These are phyloP conservation scores for Arion vulgaris DNA, from an alignment of 1,140 invertebrate species.

Conservation along the genomic window DNA sequence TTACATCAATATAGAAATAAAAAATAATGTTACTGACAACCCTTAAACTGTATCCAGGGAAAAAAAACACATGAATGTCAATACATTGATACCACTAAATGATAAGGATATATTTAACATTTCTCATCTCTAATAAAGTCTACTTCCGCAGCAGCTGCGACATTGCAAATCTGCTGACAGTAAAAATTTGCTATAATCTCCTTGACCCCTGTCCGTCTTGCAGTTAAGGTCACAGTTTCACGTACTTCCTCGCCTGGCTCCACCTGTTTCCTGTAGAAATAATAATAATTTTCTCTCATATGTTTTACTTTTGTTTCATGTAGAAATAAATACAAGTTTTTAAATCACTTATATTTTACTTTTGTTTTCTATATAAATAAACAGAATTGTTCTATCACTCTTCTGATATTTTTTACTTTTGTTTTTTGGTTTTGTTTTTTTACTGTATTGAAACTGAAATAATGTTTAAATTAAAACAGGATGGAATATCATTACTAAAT, in stretches of 20 bases:
- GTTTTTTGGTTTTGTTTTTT: too few species aligned
- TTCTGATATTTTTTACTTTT: too few species aligned
- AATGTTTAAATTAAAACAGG: too few species aligned
- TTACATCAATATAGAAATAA: too few species aligned
- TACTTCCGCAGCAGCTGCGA: conserved; percentile 61
- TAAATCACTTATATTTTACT: too few species aligned
- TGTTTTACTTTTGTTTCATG: too few species aligned
- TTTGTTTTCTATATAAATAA: too few species aligned
- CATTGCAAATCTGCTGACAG: conserved; percentile 65
- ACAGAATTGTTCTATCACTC: too few species aligned
- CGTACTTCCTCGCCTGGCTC: conserved; percentile 61
- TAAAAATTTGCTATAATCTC: conserved; percentile 65
- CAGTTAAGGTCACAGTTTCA: conserved; percentile 61
- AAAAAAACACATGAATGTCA: not conserved
- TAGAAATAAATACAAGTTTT: too few species aligned
- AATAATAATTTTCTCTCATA: not conserved
- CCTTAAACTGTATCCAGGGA: not conserved
- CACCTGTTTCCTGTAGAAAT: conserved; percentile 54
- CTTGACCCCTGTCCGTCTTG: conserved; percentile 57
- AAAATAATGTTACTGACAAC: too few species aligned
- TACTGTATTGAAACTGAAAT: too few species aligned
- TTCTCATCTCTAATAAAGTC: conserved; percentile 53
- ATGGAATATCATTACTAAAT: too few species aligned
- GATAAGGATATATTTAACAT: conserved; percentile 10
- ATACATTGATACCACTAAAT: not conserved